Conservation (phyloP, 2,797 vertebrate genomes). For the Champsocephalus esox region DNA sequence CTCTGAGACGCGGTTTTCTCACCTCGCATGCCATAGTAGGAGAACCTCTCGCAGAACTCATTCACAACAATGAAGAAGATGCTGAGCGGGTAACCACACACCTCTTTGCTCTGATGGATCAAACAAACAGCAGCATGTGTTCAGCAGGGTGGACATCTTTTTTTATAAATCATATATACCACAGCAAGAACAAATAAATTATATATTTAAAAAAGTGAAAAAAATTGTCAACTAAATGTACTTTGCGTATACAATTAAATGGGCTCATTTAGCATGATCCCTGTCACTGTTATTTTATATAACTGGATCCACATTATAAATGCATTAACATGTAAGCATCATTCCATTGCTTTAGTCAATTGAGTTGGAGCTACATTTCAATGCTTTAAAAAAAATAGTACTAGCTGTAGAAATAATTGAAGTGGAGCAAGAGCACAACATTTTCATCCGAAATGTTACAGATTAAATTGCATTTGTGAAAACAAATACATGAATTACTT, state of each 20-base stretch:
- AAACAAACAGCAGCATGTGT: slow-evolving; percentile 16
- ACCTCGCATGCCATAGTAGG: slow-evolving; percentile 99
- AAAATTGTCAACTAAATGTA: neutral
- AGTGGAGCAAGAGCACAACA: neutral
- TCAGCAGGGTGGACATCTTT: neutral
- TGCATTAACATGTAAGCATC: neutral
- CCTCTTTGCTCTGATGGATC: slow-evolving; percentile 62
- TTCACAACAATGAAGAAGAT: slow-evolving; percentile 96
- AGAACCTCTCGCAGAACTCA: slow-evolving; percentile 97
- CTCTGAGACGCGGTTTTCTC: slow-evolving; percentile 50
- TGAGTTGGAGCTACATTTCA: neutral
- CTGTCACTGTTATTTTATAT: neutral
- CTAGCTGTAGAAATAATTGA: too few relatives aligned
- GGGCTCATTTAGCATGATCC: neutral
- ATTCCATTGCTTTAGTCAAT: neutral
- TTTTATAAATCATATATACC: neutral
- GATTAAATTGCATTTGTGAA: neutral
- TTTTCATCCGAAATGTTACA: neutral
- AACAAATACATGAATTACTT: neutral
- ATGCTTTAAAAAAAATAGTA: too few relatives aligned
- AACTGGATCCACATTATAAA: neutral
- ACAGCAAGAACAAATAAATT: neutral
- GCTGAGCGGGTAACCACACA: slow-evolving; percentile 91
- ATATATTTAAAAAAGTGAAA: neutral
- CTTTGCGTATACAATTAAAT: neutral